Evolutionary conservation across 2,113 vertebrate genomes (phyloP).

Genomic region (Amblyopsis rosae): DNA sequence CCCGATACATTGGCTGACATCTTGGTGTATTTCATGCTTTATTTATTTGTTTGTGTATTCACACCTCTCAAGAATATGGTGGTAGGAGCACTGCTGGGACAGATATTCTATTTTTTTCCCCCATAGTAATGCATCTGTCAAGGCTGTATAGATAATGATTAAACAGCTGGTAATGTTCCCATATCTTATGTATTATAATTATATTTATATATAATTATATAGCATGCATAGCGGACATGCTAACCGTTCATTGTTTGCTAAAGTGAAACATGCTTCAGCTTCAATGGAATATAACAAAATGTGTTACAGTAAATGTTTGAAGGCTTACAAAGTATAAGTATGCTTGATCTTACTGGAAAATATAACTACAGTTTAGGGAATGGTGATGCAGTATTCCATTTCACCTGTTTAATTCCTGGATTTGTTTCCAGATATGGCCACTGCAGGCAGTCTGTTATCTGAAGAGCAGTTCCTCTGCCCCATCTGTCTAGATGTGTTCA

Average conservation of each 20-base stretch:
- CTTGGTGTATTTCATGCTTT: not conserved
- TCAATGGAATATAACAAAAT: conserved; percentile 49
- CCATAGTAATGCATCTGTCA: conserved; percentile 3
- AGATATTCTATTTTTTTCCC: conserved; percentile 10
- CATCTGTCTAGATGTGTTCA: conserved; percentile 71
- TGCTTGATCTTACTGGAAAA: conserved; percentile 22
- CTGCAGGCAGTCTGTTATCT: conserved; percentile 45
- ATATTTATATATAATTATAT: conserved; percentile 12
- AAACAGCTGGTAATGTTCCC: not conserved
- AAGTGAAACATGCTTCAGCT: conserved; percentile 13
- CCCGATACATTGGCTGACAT: too few species aligned
- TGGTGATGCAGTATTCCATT: conserved; percentile 10
- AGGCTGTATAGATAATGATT: not conserved
- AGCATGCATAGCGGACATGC: not conserved
- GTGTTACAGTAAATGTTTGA: conserved; percentile 46
- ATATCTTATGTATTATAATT: not conserved
- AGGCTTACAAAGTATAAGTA: conserved; percentile 32
- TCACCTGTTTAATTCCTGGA: conserved; percentile 47
- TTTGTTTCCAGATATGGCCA: conserved; percentile 63
- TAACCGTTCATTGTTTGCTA: conserved; percentile 4
- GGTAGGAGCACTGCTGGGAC: not conserved
- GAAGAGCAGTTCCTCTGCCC: conserved; percentile 67
- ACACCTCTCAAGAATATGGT: conserved; percentile 4
- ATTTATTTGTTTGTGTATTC: conserved; percentile 12
- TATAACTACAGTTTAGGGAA: conserved; percentile 14